These are phyloP conservation scores for Chironomus tepperi DNA, from an alignment of 1,140 invertebrate genomes.

Conservation along the genomic window DNA sequence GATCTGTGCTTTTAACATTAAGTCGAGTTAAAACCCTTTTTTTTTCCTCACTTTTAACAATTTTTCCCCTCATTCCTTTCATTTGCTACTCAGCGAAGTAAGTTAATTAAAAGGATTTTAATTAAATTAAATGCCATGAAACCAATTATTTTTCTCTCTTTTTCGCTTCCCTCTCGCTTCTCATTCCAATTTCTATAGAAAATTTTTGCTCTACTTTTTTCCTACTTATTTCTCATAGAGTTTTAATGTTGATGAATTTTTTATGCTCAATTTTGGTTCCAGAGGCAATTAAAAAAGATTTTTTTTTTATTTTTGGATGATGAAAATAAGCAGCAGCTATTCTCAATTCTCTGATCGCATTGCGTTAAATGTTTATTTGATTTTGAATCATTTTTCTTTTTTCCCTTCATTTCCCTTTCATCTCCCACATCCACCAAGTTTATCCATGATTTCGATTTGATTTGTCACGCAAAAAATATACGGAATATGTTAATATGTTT, in stretches of 20 bases:
- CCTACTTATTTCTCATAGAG: not conserved
- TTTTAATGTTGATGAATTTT: conserved; percentile 10
- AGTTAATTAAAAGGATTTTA: conserved; percentile 23
- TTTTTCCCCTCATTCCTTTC: not conserved
- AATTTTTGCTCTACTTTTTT: not conserved
- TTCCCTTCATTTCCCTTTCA: not conserved
- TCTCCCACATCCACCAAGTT: too few relatives aligned
- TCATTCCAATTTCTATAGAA: not conserved
- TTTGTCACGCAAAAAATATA: not conserved
- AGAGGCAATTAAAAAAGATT: not conserved
- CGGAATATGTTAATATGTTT: not conserved
- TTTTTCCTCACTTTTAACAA: not conserved
- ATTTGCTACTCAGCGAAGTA: conserved; percentile 6
- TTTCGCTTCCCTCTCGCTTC: not conserved
- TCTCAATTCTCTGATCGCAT: not conserved
- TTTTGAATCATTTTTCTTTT: not conserved
- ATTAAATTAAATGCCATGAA: conserved; percentile 17
- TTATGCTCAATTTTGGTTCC: conserved; percentile 13
- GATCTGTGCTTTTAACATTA: not conserved
- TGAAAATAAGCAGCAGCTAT: not conserved
- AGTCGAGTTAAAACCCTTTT: not conserved
- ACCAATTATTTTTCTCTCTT: conserved; percentile 16
- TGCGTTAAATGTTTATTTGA: not conserved
- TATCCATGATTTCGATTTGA: not conserved
- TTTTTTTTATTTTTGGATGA: not conserved